A percentile compares a stretch with the other conserved stretches of the same genome.
phyloP scores from a whole-genome alignment of 2,888 invertebrate species.

The Eristalinus sepulchralis region DNA sequence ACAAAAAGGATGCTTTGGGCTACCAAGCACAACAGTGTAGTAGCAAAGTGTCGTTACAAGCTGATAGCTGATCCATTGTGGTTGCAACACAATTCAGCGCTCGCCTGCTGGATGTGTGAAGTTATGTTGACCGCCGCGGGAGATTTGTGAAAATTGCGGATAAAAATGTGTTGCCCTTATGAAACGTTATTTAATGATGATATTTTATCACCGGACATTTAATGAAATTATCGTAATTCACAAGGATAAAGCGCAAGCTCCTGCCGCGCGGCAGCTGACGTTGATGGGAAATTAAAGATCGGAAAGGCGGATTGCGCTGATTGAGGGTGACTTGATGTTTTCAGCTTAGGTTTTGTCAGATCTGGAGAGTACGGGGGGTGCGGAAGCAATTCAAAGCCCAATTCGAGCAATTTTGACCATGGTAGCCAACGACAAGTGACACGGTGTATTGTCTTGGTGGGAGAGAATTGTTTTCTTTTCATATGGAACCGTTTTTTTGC shows the following conservation, averaged over 20 bases:
- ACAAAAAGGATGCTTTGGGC: constrained; percentile 16
- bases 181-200: constrained; percentile 17
- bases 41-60: constrained; percentile 30
- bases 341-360: no score
- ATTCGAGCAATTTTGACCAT: no score
- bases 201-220: constrained; percentile 23
- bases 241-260: neutral
- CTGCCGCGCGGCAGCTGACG: neutral
- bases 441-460: no score
- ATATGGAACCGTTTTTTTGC: no score
- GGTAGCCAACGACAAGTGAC: no score
- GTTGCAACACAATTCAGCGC: neutral
- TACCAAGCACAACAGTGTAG: constrained; percentile 12
- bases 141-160: constrained; percentile 31
- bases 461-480: no score
- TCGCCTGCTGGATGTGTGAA: constrained; percentile 12
- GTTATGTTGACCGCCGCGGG: constrained; percentile 32
- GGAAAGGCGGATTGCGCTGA: neutral
- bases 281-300: neutral
- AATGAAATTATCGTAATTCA: constrained; percentile 8
- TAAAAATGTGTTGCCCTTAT: constrained; percentile 8
- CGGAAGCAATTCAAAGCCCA: no score
- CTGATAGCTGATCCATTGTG: constrained; percentile 8
- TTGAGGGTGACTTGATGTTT: neutral
- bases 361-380: no score